Conservation (phyloP, 2,888 invertebrate species). For the Punctoribates punctum region DNA sequence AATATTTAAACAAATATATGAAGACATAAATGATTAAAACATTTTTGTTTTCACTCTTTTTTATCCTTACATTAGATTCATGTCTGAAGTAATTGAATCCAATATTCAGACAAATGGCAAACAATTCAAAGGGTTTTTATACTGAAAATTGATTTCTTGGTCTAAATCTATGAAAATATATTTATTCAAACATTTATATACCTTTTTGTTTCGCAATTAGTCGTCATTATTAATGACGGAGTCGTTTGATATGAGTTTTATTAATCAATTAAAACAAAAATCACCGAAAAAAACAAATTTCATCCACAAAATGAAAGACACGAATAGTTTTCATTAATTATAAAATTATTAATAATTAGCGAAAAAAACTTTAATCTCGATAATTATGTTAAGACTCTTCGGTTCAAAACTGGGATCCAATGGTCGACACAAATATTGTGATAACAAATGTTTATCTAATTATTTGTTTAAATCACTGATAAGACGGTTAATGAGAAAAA, state of each 20-base stretch:
- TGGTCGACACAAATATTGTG: too few species aligned
- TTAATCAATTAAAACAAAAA: not conserved
- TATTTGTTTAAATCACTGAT: slow-evolving; percentile 3
- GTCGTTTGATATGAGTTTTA: not conserved
- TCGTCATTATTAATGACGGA: too few species aligned
- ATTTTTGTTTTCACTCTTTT: not conserved
- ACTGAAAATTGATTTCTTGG: too few species aligned
- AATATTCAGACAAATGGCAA: too few species aligned
- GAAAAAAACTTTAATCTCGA: too few species aligned
- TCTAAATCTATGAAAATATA: too few species aligned
- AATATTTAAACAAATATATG: not conserved
- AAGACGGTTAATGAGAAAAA: not conserved
- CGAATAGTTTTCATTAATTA: slow-evolving; percentile 1
- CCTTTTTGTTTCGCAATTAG: not conserved
- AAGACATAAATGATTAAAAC: not conserved
- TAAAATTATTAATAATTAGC: slow-evolving; percentile 1
- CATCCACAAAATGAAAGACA: not conserved
- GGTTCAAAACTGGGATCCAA: too few species aligned
- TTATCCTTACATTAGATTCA: not conserved
- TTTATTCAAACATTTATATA: not conserved
- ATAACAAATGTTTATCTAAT: not conserved
- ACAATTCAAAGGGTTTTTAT: too few species aligned
- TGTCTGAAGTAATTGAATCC: not conserved
- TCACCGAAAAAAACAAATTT: not conserved
- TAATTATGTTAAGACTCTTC: too few species aligned